phyloP scores from a whole-genome alignment of 2,113 vertebrate genomes.

The Bambusicola thoracicus region DNA sequence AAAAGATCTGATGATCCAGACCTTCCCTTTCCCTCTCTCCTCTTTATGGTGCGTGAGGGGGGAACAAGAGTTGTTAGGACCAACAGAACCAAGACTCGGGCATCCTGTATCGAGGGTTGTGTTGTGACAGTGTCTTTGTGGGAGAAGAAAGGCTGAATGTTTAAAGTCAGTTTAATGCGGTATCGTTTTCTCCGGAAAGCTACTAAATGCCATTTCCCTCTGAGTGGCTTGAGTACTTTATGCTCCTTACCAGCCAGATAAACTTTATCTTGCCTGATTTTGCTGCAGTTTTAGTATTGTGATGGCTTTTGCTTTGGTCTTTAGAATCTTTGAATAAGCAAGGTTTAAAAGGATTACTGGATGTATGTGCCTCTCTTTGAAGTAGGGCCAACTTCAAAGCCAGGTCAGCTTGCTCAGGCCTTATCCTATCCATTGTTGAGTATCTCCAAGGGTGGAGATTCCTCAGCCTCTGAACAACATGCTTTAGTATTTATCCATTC shows the following conservation, averaged over 20 bases:
- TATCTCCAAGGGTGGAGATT: background rate
- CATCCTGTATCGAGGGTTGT: rapidly evolving
- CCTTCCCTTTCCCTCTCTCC: background rate
- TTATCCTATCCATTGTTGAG: background rate
- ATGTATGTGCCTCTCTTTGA: background rate
- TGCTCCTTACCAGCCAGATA: background rate
- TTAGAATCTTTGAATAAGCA: background rate
- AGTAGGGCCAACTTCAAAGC: background rate
- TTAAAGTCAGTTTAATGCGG: background rate
- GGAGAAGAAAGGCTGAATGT: background rate
- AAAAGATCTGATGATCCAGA: background rate
- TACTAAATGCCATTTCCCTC: background rate
- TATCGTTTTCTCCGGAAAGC: background rate
- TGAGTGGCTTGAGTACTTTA: background rate
- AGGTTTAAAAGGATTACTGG: background rate
- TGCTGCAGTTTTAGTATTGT: background rate
- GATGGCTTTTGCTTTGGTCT: background rate
- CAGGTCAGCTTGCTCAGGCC: background rate
- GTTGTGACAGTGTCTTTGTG: background rate
- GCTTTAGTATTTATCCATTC: background rate
- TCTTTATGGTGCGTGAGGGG: background rate
- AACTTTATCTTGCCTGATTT: background rate
- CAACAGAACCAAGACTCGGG: background rate
- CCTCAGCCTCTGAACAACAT: background rate
- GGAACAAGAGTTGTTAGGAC: background rate